Evolutionary conservation across 2,888 invertebrate genomes (phyloP), one percentile per base, ranked within the genome.

Genomic region (Lutraria lutraria): DNA sequence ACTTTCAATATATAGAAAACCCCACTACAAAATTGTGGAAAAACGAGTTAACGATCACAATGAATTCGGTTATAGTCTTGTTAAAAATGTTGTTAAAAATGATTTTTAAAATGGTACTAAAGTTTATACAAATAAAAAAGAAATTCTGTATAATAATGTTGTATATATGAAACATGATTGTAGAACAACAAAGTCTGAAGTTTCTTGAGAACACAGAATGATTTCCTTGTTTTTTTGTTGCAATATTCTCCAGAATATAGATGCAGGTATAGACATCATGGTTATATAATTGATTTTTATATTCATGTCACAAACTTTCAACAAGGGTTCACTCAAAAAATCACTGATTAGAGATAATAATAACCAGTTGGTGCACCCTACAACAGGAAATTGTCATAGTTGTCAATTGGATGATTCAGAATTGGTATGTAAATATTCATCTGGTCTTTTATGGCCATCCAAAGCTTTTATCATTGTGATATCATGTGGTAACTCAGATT

Each of bases 401-500:
- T 13, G n/a, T 84, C 84, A 84, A 54, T 84, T 84, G 85, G 93
- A 93, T 83, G 92, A 90, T 89, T 96, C 96, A 31, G 94, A 92
- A 68, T 94, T 94, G 21, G 96, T 96, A 83, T 98, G 97, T 95
- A 99, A 98, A 97, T 97, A 99, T 96, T 99, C 98, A 97, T 99
- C 99, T 94, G 98, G 98, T 96, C 99, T 98, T 97, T 96, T 98
- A 97, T 99, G 99, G 97, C 98, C 98, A 96, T 98, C 98, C 94
- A 99, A 97, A 93, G 99, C 99, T 97, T 98, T 98, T 95, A 99
- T 98, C 86, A 99, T 99, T 96, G 98, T 98, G 95, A 98, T 98
- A 97, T 99, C 99, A 96, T 99, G 98, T 81, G 99, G 99, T 96
- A 99, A 97, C 97, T 99, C 99, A 25, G 99, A 99, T 97, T 99